Base-by-base conservation (phyloP, 1,140 invertebrate genomes). In the Armadillidium nasatum region DNA sequence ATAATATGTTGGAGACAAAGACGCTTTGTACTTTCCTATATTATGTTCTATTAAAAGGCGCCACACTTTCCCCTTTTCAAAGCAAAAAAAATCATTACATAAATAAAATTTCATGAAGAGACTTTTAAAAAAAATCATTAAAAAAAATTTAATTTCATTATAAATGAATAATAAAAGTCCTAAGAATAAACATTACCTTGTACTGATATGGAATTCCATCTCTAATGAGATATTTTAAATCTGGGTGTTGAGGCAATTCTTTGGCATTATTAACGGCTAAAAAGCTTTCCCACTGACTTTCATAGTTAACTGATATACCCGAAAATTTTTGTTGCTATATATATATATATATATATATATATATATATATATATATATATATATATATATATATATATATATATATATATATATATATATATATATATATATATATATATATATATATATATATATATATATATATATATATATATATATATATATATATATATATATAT, bases 191-290 rank as follows among this genome's bases (percentile, higher is more conserved):
- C 72, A 80, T 82, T 33, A 83, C 81, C 72, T 82, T 82, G 78
- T 85, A 85, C 72, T 84, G 82, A 79, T 83, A 80, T 10, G 85
- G 85, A 73, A 85, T 82, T 50, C 85, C 84, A 60, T 50, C 80
- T 43, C 85, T 73, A 10, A 85, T 76, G 13, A 85, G 78, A 10
- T 70, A 44, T 74, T 85, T 86, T 19, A 85, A 72, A 68, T 84
- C 83, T 10, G 78, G 44, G 44, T 73, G 74, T 15, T 33, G 50
- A 60, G 73, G 77, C 23, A 78, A 54, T 60, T 78, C 77, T 71
- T 75, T 78, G 0, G 77, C 77, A 75, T 73, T 78, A 0, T 72
- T 78, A 15, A 72, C 73, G 19, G 77, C 77, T 50, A 78, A 69
- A 66, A 78, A 78, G 44, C 77, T 78, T 33, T 78, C 77, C 77